Percentiles rank a stretch among this genome's conserved stretches.
Conservation (phyloP, 1,140 invertebrate genomes). For the Ylistrum balloti region DNA sequence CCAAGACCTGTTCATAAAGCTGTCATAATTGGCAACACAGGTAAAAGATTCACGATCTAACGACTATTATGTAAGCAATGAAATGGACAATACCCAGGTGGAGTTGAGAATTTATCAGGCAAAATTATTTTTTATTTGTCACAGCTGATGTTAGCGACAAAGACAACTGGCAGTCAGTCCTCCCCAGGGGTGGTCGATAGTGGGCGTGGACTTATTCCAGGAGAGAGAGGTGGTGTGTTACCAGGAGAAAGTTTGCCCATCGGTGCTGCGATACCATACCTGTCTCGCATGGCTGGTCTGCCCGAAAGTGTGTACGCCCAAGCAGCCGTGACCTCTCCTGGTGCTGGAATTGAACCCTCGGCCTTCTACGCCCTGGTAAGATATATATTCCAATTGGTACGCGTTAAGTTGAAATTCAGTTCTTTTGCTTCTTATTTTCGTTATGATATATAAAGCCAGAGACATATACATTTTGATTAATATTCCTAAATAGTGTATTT, state of each 20-base stretch:
- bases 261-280: conserved; percentile 45
- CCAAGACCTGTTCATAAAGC: too few relatives aligned
- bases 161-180: not conserved
- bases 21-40: too few relatives aligned
- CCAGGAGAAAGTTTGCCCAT: conserved; percentile 35
- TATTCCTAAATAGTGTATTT: too few relatives aligned
- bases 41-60: too few relatives aligned
- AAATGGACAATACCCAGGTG: too few relatives aligned
- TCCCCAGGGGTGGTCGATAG: conserved; percentile 23
- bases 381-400: not conserved
- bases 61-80: too few relatives aligned
- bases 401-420: not conserved
- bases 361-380: conserved; percentile 57
- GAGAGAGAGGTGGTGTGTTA: conserved; percentile 24
- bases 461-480: too few relatives aligned
- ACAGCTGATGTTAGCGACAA: not conserved
- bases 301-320: conserved; percentile 44
- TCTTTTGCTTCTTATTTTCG: too few relatives aligned
- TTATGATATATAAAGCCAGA: too few relatives aligned
- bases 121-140: not conserved
- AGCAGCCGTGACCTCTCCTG: conserved; percentile 47
- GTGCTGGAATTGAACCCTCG: conserved; percentile 52
- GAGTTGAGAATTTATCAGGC: too few relatives aligned
- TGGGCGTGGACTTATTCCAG: not conserved
- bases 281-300: conserved; percentile 43